Evolutionary conservation across 1,140 invertebrate species (phyloP).

Genomic region (Ceratosolen fusciceps): DNA sequence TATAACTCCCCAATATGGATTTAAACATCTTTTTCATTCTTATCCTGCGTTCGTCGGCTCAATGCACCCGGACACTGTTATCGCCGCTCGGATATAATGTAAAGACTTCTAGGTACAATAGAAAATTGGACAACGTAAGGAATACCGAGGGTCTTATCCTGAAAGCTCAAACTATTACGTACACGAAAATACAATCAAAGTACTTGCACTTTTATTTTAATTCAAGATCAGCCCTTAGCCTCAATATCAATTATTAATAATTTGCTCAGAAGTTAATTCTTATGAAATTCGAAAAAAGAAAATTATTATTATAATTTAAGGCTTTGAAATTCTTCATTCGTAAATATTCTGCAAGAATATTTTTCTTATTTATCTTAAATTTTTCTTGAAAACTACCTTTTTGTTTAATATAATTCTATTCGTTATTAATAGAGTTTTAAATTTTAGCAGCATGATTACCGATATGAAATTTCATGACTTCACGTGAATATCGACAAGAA

Average conservation of each 20-base stretch:
- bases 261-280: no score
- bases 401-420: not conserved
- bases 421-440: no score
- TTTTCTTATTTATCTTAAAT: no score
- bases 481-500: no score
- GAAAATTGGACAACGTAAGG: not conserved
- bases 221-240: no score
- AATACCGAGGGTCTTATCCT: constrained; percentile 3
- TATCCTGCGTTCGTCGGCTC: constrained; percentile 22
- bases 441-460: no score
- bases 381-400: not conserved
- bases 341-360: no score
- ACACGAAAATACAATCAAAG: not conserved
- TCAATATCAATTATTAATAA: no score
- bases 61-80: not conserved
- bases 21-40: constrained; percentile 38
- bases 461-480: no score
- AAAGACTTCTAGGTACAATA: not conserved
- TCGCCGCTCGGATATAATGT: constrained; percentile 1
- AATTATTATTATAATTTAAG: no score
- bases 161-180: not conserved
- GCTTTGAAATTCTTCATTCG: no score
- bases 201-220: not conserved
- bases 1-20: constrained; percentile 25
- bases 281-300: no score